phyloP scores from a whole-genome alignment of 2,113 vertebrate genomes.

The Xenus cinereus region DNA sequence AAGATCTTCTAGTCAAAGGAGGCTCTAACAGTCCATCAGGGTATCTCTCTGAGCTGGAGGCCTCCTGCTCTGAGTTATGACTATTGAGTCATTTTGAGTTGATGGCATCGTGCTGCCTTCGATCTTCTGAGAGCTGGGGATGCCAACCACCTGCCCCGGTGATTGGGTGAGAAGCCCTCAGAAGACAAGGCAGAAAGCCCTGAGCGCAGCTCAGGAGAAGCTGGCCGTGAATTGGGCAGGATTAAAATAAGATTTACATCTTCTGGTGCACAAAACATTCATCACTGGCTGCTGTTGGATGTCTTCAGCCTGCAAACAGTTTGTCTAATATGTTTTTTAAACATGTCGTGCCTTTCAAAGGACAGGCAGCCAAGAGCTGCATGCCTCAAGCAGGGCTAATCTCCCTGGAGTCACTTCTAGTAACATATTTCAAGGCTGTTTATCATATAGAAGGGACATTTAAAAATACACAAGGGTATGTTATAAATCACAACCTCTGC shows the following conservation, averaged over 20 bases:
- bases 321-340: conserved; percentile 17
- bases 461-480: neutral
- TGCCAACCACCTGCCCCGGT: accelerated
- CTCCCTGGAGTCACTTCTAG: neutral
- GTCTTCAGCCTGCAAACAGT: neutral
- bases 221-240: neutral
- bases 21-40: neutral
- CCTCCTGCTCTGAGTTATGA: neutral
- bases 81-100: neutral
- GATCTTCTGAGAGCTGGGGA: neutral
- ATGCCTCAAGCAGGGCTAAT: conserved; percentile 2
- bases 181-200: neutral
- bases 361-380: neutral
- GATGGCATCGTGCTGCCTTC: neutral
- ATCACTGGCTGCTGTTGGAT: conserved; percentile 17
- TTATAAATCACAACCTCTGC: neutral
- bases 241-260: conserved; percentile 47
- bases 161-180: neutral
- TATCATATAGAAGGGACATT: conserved; percentile 4
- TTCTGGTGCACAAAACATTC: neutral
- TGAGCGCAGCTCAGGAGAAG: neutral
- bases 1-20: neutral
- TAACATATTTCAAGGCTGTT: conserved; percentile 5
- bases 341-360: conserved; percentile 13
- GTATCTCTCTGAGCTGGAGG: neutral